Evolutionary conservation across 1,140 invertebrate species (phyloP), one percentile per base, ranked within the genome.

Genomic region (Drosophila dunni): DNA sequence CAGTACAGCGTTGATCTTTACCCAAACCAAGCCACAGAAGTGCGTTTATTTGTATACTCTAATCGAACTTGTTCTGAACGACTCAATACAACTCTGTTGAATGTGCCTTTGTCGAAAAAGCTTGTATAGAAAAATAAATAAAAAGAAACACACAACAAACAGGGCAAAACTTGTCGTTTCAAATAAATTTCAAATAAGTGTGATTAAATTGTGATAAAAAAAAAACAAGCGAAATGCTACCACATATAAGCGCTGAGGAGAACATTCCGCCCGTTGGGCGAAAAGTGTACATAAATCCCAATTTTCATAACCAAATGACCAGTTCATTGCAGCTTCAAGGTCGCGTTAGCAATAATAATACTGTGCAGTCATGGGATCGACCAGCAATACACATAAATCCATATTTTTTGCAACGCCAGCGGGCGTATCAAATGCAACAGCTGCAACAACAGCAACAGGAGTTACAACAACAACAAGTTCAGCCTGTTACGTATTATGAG

Each of bases 221-320:
- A 76, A 66, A 54, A n/a, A 38, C 7, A n/a, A 40, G 8, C 17
- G 17, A 61, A 29, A 89, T 89, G 84, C 68, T 89, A 45, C 84
- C 84, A n/a, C 77, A 89, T 29, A 57, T 85, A 13, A 79, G 71
- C 24, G 44, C 69, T 20, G 75, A 90, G 17, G 81, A 85, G 13
- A 70, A 44, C 13, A 36, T 70, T 42, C 67, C 78, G n/a, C 62
- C 81, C 10, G 50, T 69, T n/a, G 58, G 70, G 7, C 70, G 86
- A 29, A 91, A 78, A 11, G 79, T 89, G 67, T 86, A 86, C 48
- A 86, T 92, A 50, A 92, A 92, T 75, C 83, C 81, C 36, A 90
- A 79, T 74, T 91, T 85, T 61, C 44, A 76, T 65, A 42, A 58
- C 17, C 68, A 88, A 20, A 45, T 78, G 29, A 48, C 50, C 6